A percentile compares a stretch with the other conserved stretches of the same genome.
Evolutionary conservation across 2,888 invertebrate genomes (phyloP).

Genomic region (Tenthredo distinguenda): DNA sequence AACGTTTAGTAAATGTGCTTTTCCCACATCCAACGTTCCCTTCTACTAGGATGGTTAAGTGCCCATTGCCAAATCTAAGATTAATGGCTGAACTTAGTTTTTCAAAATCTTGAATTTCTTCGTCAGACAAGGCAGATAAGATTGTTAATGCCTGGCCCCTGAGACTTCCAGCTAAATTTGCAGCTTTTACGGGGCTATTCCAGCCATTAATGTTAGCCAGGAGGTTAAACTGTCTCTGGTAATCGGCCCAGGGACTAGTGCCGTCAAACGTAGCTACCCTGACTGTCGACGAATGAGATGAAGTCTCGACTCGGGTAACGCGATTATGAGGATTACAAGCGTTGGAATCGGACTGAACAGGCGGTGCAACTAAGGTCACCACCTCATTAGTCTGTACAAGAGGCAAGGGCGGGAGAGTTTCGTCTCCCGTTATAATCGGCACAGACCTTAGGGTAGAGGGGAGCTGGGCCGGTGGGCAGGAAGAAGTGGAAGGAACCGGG

Average conservation of each 20-base stretch:
- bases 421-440: background rate
- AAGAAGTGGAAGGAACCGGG: background rate
- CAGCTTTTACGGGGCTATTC: background rate
- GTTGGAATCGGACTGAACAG: background rate
- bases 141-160: background rate
- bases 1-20: no score
- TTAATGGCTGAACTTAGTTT: background rate
- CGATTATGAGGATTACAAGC: background rate
- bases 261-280: background rate
- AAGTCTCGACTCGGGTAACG: background rate
- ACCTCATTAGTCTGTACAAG: background rate
- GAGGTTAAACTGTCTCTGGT: background rate
- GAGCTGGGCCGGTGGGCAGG: background rate
- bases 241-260: background rate
- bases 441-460: background rate
- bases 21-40: no score
- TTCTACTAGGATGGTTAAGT: no score
- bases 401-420: background rate
- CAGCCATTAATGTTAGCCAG: background rate
- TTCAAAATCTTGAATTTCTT: background rate
- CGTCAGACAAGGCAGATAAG: background rate
- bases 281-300: background rate
- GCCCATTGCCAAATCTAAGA: background rate
- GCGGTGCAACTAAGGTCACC: background rate
- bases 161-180: background rate